Base-by-base conservation (phyloP, 2,113 vertebrate species). In the Elgaria multicarinata region DNA sequence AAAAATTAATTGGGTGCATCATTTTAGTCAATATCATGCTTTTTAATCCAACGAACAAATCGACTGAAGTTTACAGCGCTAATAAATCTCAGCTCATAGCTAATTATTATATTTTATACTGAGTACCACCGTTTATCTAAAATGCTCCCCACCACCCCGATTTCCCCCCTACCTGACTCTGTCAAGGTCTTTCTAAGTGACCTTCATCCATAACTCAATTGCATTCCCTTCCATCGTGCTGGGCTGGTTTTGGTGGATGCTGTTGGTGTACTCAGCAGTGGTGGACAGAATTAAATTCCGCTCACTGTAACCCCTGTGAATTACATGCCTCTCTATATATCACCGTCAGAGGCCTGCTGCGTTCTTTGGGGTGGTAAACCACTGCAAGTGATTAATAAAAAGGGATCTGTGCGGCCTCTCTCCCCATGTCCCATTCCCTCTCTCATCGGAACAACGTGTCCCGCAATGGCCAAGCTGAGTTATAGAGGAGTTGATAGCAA, bases 141-240 rank as follows among this genome's bases (percentile, higher is more conserved):
- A 62, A 62, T 62, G 58, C 58, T 62, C 58, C 22, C 16, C 58
- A 62, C 16, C 58, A 10, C 1, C 20, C 26, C 69, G 2, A n/a
- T n/a, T n/a, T 7, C 74, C 28, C 28, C 0, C 0, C 0, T 0
- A 0, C n/a, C 83, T 0, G 46, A 9, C 50, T 62, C 44, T 1
- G 0, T 1, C 76, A 20, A 71, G 0, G 0, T 22, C 13, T 16
- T 13, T 67, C 64, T 46, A 46, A 28, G 26, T 69, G 55, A 6
- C 62, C 86, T 44, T 26, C 33, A 42, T 44, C 28, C 18, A 0
- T 0, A 87, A 55, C 88, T 81, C 89, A 69, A 2, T 39, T 50
- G 9, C 31, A n/a, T 53, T 31, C 33, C 39, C 31, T 69, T 33
- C 1, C 31, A 33, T 31, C 36, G 39, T 31, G 39, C 81, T 55